Evolutionary conservation across 2,888 invertebrate species (phyloP), one percentile per base, ranked within the genome.

Genomic region (Ernsta delagoae): DNA sequence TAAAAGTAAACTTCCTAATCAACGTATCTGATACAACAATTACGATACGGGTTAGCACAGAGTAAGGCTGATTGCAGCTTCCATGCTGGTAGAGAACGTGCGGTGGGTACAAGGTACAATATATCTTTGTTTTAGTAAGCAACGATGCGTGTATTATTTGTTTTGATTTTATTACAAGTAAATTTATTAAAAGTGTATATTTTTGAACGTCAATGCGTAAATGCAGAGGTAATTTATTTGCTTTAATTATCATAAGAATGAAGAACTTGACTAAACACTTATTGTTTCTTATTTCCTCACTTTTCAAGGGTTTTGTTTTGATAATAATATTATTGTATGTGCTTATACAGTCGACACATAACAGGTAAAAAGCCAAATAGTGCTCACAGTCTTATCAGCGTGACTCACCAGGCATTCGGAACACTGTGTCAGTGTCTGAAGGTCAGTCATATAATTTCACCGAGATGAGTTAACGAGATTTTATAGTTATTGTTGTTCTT

Each of bases 1-100:
- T 88, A 90, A 89, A 90, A 91, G 90, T 90, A 87, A 87, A 89
- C 89, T 90, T 91, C 91, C 91, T 90, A 89, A 87, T 86, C 79
- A 61, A 59, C 62, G 83, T 76, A 63, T 73, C 75, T 78, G 76
- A 77, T 78, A 77, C 77, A 77, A 79, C 75, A 76, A 74, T 75
- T 72, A 82, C 83, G 83, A 79, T 82, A 74, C 12, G 54, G 11
- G 34, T n/a, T 34, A 48, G 24, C 16, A 36, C 39, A 16, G 8
- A 39, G 57, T 65, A 7, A 1, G 6, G 57, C 16, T 1, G 34
- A 45, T 36, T 65, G 57, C 57, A 45, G 65, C n/a, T 41, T 43
- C 53, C 24, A 9, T 24, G 24, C 24, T 9, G 43, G 2, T 43
- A 43, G n/a, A 48, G n/a, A 12, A 12, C 5, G 45, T 12, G 12